Percentiles rank a stretch among this genome's conserved stretches.
phyloP scores from a whole-genome alignment of 2,888 invertebrate genomes.

The Euplexia lucipara region DNA sequence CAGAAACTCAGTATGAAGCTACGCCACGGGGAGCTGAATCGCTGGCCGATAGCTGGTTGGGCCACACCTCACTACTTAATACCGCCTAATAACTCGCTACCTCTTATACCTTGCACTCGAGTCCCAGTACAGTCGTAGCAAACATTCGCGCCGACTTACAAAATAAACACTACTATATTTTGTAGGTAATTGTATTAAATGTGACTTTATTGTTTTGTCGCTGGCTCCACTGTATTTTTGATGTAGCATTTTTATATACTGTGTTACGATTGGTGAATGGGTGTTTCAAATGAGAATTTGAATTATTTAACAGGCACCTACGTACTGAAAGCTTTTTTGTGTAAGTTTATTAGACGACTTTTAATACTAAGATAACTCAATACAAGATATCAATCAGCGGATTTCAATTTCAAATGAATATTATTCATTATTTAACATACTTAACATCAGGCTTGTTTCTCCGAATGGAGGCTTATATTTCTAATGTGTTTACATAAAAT shows the following conservation, averaged over 20 bases:
- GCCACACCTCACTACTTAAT: too few species aligned
- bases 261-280: conserved; percentile 14
- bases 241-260: conserved; percentile 57
- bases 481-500: too few species aligned
- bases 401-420: too few species aligned
- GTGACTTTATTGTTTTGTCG: conserved; percentile 85
- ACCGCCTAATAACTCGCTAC: conserved; percentile 39
- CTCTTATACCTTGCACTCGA: conserved; percentile 45
- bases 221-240: conserved; percentile 80
- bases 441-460: too few species aligned
- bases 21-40: too few species aligned
- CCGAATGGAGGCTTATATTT: too few species aligned
- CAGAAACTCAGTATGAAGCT: too few species aligned
- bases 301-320: background rate
- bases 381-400: too few species aligned
- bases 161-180: conserved; percentile 88
- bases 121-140: conserved; percentile 65
- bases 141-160: conserved; percentile 82
- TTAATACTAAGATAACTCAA: background rate
- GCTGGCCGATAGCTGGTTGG: too few species aligned
- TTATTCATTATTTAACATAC: too few species aligned
- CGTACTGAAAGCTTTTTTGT: background rate
- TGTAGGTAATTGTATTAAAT: conserved; percentile 88
- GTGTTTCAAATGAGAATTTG: conserved; percentile 17
- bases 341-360: background rate